Evolutionary conservation across 2,113 vertebrate genomes (phyloP), one percentile per base, ranked within the genome.

Genomic region (Pogonocichla stellata): DNA sequence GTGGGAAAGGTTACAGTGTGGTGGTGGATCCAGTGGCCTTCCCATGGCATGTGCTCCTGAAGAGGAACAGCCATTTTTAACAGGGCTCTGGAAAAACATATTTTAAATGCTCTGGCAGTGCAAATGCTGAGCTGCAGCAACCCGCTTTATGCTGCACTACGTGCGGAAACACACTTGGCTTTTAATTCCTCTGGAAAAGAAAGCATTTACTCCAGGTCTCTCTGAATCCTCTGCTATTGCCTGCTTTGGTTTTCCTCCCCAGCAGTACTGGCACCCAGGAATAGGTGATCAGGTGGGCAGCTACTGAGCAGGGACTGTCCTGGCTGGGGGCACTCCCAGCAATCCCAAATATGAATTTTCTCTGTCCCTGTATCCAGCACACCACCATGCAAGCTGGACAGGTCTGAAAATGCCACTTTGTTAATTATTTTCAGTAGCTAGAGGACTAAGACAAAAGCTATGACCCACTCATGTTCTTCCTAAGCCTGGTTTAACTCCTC

Each of bases 21-120:
- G 19, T 24, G 40, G 25, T 15, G 56, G 61, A 38, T 14, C 11
- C 64, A 53, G 20, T 19, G 1, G 0, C 17, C 31, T 20, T 40
- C 12, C 20, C 13, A 1, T 11, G 16, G 19, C n/a, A 72, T 0
- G 0, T 0, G 3, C 40, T 38, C 36, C 72, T 42, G 43, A 36
- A 60, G 29, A 88, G 26, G 33, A 77, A 15, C 19, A 69, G 19
- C 26, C 65, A 23, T 26, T 31, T 57, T 34, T 23, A 24, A 13
- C 0, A 0, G 22, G 19, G 33, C 29, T 71, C 58, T 57, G 75
- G 47, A 90, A 86, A 78, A 71, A 15, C 8, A 33, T 12, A 20
- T 34, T 29, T 81, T 22, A 64, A 79, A 86, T 10, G 24, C 50
- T 67, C 54, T 17, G 58, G 43, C 26, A 81, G 26, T 0, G 1